A percentile compares a stretch with the other conserved stretches of the same genome.
These are phyloP conservation scores for Drosophila tripunctata DNA, from an alignment of 2,888 invertebrate genomes.

Conservation along the genomic window DNA sequence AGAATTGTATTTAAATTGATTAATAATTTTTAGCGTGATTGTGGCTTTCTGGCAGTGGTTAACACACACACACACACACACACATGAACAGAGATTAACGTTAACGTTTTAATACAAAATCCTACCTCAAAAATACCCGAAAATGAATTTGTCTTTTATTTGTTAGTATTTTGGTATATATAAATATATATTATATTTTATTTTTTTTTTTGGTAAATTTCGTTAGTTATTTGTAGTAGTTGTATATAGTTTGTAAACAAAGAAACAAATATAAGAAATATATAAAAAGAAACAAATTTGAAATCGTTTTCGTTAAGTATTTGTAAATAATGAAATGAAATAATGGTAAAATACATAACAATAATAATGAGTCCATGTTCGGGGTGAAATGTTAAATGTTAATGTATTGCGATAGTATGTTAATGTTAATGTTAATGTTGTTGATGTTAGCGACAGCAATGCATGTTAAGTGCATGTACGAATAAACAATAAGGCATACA, in stretches of 20 bases:
- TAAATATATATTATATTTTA: slow-evolving; percentile 18
- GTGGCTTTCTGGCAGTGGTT: slow-evolving; percentile 36
- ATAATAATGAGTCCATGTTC: slow-evolving; percentile 34
- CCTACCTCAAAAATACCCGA: slow-evolving; percentile 85
- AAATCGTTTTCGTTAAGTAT: slow-evolving; percentile 39
- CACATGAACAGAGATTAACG: slow-evolving; percentile 30
- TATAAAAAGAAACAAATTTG: slow-evolving; percentile 30
- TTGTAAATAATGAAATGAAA: slow-evolving; percentile 29
- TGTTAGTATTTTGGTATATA: slow-evolving; percentile 58
- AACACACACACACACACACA: slow-evolving; percentile 33
- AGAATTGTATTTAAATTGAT: slow-evolving; percentile 8
- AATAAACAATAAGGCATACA: slow-evolving; percentile 57
- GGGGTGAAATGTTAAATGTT: slow-evolving; percentile 16
- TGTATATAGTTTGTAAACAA: slow-evolving; percentile 39
- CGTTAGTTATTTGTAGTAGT: slow-evolving; percentile 37
- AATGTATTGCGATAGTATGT: slow-evolving; percentile 26
- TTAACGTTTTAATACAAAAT: slow-evolving; percentile 59
- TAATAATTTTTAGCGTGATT: slow-evolving; percentile 29
- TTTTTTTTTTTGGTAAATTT: slow-evolving; percentile 46
- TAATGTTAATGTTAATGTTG: slow-evolving; percentile 28
- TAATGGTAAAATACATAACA: slow-evolving; percentile 19
- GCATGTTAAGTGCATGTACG: slow-evolving; percentile 28
- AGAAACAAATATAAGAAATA: slow-evolving; percentile 52
- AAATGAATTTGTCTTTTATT: slow-evolving; percentile 84
- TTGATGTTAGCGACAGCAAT: slow-evolving; percentile 41